Evolutionary conservation across 2,888 invertebrate species (phyloP), one percentile per base, ranked within the genome.

Genomic region (Dastarcus helophoroides): DNA sequence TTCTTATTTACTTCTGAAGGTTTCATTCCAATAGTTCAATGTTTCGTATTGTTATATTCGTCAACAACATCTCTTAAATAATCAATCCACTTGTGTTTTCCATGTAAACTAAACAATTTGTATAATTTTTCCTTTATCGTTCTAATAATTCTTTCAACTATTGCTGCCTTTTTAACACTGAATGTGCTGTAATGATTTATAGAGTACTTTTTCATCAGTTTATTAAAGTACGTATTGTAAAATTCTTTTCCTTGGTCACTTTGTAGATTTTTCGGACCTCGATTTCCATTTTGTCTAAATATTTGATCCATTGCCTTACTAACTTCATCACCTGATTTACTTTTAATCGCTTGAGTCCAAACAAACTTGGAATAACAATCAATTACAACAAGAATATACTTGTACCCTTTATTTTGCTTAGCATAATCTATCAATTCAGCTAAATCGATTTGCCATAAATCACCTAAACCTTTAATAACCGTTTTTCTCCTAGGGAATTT

Each of bases 401-500:
- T 47, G 33, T 39, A 49, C 4, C 45, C 47, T 22, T 47, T 50
- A 36, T 54, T 57, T 17, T 37, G 28, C 16, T 35, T 36, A 12
- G 51, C 27, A 48, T 48, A 52, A 3, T 39, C 32, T 14, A 33
- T 35, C 50, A 56, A 52, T 33, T 53, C 51, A 13, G 51, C 56
- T 7, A 61, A 44, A 49, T 62, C 60, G 14, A 52, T 53, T 48
- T 61, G 59, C 56, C 53, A 58, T 14, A 55, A 38, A 33, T 62
- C 57, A 45, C 56, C 47, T 4, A 60, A 41, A 26, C 49, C 55
- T 39, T 54, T 54, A 15, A 55, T 45, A 11, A 56, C 43, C 11
- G 54, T 53, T 26, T 38, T 32, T 27, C 58, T 38, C 21, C 56
- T 39, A 19, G 39, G 42, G 44, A 56, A 57, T 44, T 60, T 57